These are phyloP conservation scores for Rhyacophila brunnea DNA, from an alignment of 1,140 invertebrate genomes.

Conservation along the genomic window DNA sequence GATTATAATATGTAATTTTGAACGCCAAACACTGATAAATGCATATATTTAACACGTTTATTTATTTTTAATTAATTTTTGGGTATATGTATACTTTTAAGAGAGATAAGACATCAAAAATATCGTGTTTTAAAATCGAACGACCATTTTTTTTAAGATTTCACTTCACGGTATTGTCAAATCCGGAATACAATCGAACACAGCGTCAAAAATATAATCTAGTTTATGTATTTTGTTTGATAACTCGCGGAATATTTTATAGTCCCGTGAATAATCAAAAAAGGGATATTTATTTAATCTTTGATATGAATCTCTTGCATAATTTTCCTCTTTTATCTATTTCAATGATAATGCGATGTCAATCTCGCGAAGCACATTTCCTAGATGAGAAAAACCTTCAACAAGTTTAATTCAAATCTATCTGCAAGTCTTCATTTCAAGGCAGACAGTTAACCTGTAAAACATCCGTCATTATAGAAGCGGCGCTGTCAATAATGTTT, in stretches of 20 bases:
- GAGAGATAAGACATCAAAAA: slow-evolving; percentile 35
- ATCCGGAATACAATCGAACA: slow-evolving; percentile 11
- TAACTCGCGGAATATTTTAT: not conserved
- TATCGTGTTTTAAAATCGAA: slow-evolving; percentile 23
- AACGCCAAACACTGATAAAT: slow-evolving; percentile 35
- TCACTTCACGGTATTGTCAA: not conserved
- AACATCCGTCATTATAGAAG: too few species aligned
- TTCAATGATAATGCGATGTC: too few species aligned
- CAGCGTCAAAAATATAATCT: slow-evolving; percentile 33
- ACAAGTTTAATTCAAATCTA: too few species aligned
- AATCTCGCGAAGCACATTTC: too few species aligned
- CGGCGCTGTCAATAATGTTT: too few species aligned
- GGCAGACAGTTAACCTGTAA: too few species aligned
- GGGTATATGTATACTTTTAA: slow-evolving; percentile 35
- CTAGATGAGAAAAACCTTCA: too few species aligned
- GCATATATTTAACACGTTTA: slow-evolving; percentile 31
- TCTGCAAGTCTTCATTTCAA: too few species aligned
- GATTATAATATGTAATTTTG: slow-evolving; percentile 33
- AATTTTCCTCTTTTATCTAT: too few species aligned
- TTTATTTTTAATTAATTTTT: slow-evolving; percentile 22
- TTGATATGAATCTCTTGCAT: too few species aligned
- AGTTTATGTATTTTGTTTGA: slow-evolving; percentile 22
- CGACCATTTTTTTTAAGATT: not conserved
- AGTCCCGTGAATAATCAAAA: too few species aligned
- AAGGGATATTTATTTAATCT: too few species aligned